These are phyloP conservation scores for Pocillopora grandis DNA, from an alignment of 92 coral and sea anemone genomes.

Conservation along the genomic window DNA sequence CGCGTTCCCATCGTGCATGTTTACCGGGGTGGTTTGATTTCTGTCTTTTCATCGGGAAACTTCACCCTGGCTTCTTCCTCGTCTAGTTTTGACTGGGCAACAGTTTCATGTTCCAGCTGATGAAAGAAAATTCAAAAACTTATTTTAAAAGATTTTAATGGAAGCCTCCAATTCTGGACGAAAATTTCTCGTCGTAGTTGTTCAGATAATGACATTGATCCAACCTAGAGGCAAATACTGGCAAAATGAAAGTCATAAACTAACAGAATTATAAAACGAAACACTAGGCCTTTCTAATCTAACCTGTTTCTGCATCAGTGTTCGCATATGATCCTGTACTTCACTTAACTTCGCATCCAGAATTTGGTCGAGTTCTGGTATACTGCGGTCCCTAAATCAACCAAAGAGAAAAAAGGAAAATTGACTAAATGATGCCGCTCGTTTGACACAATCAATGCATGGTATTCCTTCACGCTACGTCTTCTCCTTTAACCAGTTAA, in stretches of 20 bases:
- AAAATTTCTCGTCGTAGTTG: too few relatives aligned
- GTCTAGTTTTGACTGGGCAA: conserved; percentile 67
- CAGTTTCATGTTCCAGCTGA: conserved; percentile 85
- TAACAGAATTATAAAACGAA: neutral
- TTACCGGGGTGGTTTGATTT: conserved; percentile 86
- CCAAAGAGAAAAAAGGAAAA: neutral
- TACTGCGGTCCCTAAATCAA: conserved; percentile 74
- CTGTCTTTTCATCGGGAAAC: conserved; percentile 82
- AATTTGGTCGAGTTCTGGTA: conserved; percentile 89
- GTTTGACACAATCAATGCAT: neutral
- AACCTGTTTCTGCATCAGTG: conserved; percentile 95
- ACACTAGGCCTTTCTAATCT: neutral
- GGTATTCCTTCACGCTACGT: neutral
- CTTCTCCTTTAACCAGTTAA: neutral
- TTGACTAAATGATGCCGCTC: neutral
- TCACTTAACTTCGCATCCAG: conserved; percentile 77
- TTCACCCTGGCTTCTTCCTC: conserved; percentile 54
- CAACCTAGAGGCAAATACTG: too few relatives aligned
- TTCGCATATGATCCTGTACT: conserved; percentile 87
- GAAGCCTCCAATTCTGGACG: too few relatives aligned
- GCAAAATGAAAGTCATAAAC: too few relatives aligned
- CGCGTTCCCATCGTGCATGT: neutral
- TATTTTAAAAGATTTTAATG: too few relatives aligned
- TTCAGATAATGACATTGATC: too few relatives aligned
- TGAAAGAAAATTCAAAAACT: neutral